A percentile compares a stretch with the other conserved stretches of the same genome.
Evolutionary conservation across 2,797 vertebrate genomes (phyloP).

Genomic region (Manis crassicaudata): DNA sequence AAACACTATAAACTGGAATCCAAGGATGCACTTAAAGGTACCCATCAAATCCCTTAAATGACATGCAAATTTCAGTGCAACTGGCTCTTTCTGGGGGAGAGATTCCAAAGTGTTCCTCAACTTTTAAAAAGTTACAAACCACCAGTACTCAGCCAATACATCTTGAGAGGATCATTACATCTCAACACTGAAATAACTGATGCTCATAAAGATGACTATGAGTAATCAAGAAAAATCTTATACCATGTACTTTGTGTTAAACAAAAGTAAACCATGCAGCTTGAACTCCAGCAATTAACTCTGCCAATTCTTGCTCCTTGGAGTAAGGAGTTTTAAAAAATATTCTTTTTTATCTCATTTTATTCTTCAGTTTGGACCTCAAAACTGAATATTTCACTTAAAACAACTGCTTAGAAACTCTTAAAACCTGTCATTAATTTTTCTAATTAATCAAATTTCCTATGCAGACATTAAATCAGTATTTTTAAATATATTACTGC

Average conservation of each 20-base stretch:
- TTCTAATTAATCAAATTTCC: background rate
- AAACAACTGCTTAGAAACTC: conserved; percentile 9
- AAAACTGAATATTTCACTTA: background rate
- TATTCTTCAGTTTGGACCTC: background rate
- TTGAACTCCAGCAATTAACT: background rate
- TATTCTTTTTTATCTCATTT: background rate
- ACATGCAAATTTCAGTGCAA: background rate
- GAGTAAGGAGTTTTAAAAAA: background rate
- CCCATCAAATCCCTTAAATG: background rate
- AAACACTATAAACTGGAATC: background rate
- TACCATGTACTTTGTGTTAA: background rate
- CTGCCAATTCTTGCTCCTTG: background rate
- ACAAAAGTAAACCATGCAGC: background rate
- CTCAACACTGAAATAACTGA: background rate
- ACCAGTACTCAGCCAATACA: background rate
- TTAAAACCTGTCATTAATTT: background rate
- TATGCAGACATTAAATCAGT: background rate
- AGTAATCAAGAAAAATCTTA: background rate
- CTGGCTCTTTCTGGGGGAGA: background rate
- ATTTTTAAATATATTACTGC: background rate
- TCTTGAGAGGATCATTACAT: background rate
- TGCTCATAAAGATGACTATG: background rate
- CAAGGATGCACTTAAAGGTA: background rate
- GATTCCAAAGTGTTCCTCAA: background rate
- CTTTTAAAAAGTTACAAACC: background rate